Conservation (phyloP, 2,113 vertebrate genomes). For the Cygnus buccinator region DNA sequence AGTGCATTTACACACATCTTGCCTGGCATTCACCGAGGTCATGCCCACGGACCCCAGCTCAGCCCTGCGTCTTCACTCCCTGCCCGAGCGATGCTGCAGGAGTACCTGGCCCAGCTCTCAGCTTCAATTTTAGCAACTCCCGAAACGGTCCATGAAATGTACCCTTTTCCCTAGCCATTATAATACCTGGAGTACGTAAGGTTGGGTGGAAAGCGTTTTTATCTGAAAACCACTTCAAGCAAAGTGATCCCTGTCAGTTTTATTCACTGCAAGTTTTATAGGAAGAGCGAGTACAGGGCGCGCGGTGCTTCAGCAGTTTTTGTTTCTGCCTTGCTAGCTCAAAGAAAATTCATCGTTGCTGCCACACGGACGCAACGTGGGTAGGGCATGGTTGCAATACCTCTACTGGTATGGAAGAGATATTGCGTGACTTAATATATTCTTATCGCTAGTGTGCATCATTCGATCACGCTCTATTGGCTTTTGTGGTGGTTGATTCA, state of each 20-base stretch:
- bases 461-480: constrained; percentile 40
- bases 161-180: background rate
- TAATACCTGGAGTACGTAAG: background rate
- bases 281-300: background rate
- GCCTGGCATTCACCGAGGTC: background rate
- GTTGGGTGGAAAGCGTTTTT: background rate
- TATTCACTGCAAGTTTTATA: background rate
- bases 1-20: fast-evolving
- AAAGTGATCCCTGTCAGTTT: background rate
- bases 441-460: constrained; percentile 9
- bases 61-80: background rate
- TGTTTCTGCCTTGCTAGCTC: background rate
- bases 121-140: background rate
- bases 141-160: background rate
- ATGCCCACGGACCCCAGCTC: fast-evolving
- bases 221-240: constrained; percentile 6
- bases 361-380: background rate
- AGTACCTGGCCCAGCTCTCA: background rate
- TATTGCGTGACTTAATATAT: background rate
- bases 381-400: background rate
- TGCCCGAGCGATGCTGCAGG: background rate
- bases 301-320: background rate
- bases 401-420: background rate
- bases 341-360: background rate
- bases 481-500: background rate